Base-by-base conservation (phyloP, 2,888 invertebrate genomes). In the Pollenia angustigena region DNA sequence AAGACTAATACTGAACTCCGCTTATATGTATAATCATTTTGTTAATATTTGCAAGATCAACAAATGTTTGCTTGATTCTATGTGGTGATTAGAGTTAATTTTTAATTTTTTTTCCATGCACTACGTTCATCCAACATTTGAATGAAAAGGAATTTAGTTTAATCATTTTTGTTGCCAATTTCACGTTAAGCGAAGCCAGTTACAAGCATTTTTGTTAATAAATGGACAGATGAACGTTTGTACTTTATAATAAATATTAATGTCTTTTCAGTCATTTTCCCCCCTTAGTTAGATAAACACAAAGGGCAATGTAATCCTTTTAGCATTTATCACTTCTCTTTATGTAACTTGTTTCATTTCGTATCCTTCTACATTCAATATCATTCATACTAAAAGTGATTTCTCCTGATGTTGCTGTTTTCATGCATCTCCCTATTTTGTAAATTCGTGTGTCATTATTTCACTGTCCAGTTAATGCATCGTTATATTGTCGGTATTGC, bases 401-500 rank as follows among this genome's bases (percentile, higher is more conserved):
- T 52, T 52, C 44, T 76, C 14, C 12, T 46, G 23, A 9, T 66
- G 54, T 18, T 71, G 60, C 18, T 23, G 8, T 42, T 50, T 69
- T 32, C 40, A 48, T 58, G 14, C 60, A 42, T 50, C 62, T 71
- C n/a, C 32, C 48, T 50, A n/a, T 66, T 50, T 40, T 10, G n/a
- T 74, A 48, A 64, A 74, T 23, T 50, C 23, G 40, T 74, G 56
- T 56, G 52, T 83, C 76, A 79, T 69, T 84, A 74, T 68, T 79
- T 68, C 44, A 69, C 52, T 79, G 74, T 79, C 68, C 79, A 68
- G 74, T 84, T 74, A 74, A 60, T 68, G 68, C 74, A 79, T 54
- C 72, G 83, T 52, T 74, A 42, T 68, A 74, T 79, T 52, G 40
- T 60, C 52, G 14, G 16, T 62, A 46, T 68, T 68, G 74, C 72